Evolutionary conservation across 2,797 vertebrate species (phyloP).

Genomic region (Anniella stebbinsi): DNA sequence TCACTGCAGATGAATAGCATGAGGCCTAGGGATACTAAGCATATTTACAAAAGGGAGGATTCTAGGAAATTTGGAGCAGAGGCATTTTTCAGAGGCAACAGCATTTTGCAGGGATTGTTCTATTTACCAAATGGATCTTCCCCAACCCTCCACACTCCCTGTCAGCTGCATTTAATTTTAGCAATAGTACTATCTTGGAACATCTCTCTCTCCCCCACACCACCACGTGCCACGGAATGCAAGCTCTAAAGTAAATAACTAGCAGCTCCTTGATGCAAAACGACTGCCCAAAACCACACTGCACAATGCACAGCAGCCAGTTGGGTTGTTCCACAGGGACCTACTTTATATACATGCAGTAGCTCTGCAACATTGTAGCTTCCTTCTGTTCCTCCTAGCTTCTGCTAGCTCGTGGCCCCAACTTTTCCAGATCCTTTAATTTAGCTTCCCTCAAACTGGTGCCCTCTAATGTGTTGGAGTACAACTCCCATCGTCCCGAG

Average conservation of each 20-base stretch:
- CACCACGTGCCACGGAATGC: constrained; percentile 68
- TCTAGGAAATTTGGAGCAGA: neutral
- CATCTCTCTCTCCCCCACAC: too few relatives aligned
- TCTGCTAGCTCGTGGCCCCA: neutral
- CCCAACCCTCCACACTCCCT: neutral
- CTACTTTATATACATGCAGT: constrained; percentile 57
- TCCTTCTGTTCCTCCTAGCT: neutral
- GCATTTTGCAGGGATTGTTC: neutral
- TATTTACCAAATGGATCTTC: constrained; percentile 21
- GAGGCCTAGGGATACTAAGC: neutral
- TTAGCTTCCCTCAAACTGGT: too few relatives aligned
- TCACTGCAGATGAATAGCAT: neutral
- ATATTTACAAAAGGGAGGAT: constrained; percentile 15
- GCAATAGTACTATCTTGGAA: constrained; percentile 69
- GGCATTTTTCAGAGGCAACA: neutral
- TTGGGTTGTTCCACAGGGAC: constrained; percentile 53
- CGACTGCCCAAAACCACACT: constrained; percentile 20
- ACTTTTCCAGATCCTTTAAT: neutral
- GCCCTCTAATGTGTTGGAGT: too few relatives aligned
- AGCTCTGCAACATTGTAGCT: neutral
- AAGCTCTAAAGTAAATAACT: constrained; percentile 75
- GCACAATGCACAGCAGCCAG: neutral
- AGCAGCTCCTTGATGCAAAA: constrained; percentile 68
- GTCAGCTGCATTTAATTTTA: constrained; percentile 76
- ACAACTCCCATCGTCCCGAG: too few relatives aligned